A percentile compares a stretch with the other conserved stretches of the same genome.
phyloP scores from a whole-genome alignment of 2,888 invertebrate genomes.

The Pherbina coryleti region DNA sequence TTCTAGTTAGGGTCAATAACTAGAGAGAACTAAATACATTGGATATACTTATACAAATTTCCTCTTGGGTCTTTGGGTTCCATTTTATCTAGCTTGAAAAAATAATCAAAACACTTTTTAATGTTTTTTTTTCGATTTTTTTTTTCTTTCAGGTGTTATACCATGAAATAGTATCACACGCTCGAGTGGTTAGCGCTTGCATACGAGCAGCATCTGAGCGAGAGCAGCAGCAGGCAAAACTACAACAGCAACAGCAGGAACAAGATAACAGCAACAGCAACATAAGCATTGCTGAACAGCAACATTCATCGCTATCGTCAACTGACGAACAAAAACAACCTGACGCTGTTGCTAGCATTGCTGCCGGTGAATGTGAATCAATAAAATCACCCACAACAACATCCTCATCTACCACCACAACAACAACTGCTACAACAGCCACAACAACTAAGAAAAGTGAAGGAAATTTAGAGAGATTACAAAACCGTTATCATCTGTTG shows the following conservation, averaged over 20 bases:
- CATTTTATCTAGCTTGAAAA: no score
- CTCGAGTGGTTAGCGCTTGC: conserved; percentile 86
- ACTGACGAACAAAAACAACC: conserved; percentile 58
- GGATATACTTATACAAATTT: no score
- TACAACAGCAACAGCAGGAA: conserved; percentile 47
- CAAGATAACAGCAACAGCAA: conserved; percentile 48
- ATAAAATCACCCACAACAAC: conserved; percentile 52
- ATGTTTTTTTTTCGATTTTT: conserved; percentile 20
- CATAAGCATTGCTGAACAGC: conserved; percentile 58
- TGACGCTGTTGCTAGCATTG: conserved; percentile 50
- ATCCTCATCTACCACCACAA: conserved; percentile 25
- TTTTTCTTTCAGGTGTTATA: conserved; percentile 82
- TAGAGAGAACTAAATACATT: no score
- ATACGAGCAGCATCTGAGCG: conserved; percentile 78
- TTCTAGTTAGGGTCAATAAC: no score
- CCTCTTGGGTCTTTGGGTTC: no score
- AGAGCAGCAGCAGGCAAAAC: conserved; percentile 55
- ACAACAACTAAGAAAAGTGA: conserved; percentile 57
- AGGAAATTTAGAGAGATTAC: conserved; percentile 74
- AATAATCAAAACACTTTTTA: no score
- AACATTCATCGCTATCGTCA: conserved; percentile 57
- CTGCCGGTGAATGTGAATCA: conserved; percentile 31
- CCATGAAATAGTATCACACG: conserved; percentile 92
- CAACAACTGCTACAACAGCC: conserved; percentile 20
- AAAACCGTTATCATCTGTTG: conserved; percentile 90